Percentiles rank a stretch among this genome's conserved stretches.
Conservation (phyloP, 1,140 invertebrate species). For the Bombus difficillimus region DNA sequence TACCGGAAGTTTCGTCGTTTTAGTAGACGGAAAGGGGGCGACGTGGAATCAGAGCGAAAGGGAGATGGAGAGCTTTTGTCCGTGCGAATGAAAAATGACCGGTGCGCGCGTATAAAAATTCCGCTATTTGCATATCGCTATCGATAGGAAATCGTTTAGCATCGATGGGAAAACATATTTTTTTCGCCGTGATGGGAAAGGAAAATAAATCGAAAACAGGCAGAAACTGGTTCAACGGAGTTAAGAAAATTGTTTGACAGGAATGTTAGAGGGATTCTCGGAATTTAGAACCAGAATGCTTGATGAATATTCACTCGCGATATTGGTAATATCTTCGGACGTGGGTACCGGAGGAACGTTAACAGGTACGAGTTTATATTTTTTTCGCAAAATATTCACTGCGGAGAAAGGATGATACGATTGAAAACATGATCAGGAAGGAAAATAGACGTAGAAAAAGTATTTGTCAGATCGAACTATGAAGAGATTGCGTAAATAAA, state of each 20-base stretch:
- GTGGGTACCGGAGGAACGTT: background rate
- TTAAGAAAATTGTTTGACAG: background rate
- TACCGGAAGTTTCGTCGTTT: constrained; percentile 39
- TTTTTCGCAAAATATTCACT: background rate
- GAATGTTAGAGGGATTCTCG: too few species aligned
- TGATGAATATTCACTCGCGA: background rate
- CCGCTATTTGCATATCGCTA: constrained; percentile 44
- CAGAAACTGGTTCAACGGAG: background rate
- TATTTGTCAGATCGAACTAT: background rate
- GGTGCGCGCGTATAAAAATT: constrained; percentile 19
- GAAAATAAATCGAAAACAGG: constrained; percentile 5
- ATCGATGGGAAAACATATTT: constrained; percentile 49
- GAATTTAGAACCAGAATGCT: background rate
- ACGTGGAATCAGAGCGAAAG: background rate
- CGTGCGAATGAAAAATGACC: constrained; percentile 31
- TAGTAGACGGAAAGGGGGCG: background rate
- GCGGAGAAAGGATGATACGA: background rate
- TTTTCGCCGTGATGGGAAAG: background rate
- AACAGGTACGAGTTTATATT: background rate
- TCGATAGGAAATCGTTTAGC: constrained; percentile 47
- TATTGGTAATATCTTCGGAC: background rate
- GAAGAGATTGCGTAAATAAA: background rate
- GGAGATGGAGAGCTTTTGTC: constrained; percentile 10
- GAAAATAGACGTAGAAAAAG: too few species aligned
- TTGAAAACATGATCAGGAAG: background rate